Evolutionary conservation across 2,888 invertebrate genomes (phyloP).

Genomic region (Aphodius sticticus): DNA sequence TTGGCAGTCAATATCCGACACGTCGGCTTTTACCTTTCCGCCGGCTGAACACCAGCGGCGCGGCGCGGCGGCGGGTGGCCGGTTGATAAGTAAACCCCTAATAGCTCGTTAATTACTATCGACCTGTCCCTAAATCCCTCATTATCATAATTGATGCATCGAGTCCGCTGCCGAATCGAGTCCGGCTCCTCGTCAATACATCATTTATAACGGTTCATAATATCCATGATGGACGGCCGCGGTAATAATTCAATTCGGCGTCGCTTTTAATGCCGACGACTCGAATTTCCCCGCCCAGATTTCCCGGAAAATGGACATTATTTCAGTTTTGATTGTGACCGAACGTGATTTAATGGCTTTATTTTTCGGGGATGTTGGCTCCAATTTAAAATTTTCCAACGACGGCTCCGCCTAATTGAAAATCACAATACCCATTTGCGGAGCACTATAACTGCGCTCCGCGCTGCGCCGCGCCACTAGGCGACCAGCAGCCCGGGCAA

Average conservation of each 20-base stretch:
- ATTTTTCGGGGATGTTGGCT: neutral
- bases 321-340: conserved; percentile 4
- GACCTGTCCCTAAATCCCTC: neutral
- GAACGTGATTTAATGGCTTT: neutral
- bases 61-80: neutral
- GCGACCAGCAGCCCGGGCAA: neutral
- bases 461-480: neutral
- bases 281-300: neutral
- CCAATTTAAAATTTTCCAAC: neutral
- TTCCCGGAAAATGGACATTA: neutral
- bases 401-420: neutral
- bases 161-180: neutral
- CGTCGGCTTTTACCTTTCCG: neutral
- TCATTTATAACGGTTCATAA: conserved; percentile 4
- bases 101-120: neutral
- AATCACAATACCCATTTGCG: neutral
- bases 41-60: neutral
- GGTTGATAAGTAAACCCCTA: neutral
- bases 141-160: conserved; percentile 4
- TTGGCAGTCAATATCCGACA: neutral
- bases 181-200: neutral
- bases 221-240: neutral
- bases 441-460: neutral
- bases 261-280: conserved; percentile 4
- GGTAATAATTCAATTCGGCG: neutral